Conservation (phyloP, 2,888 invertebrate species). For the Leptopilina myrica region DNA sequence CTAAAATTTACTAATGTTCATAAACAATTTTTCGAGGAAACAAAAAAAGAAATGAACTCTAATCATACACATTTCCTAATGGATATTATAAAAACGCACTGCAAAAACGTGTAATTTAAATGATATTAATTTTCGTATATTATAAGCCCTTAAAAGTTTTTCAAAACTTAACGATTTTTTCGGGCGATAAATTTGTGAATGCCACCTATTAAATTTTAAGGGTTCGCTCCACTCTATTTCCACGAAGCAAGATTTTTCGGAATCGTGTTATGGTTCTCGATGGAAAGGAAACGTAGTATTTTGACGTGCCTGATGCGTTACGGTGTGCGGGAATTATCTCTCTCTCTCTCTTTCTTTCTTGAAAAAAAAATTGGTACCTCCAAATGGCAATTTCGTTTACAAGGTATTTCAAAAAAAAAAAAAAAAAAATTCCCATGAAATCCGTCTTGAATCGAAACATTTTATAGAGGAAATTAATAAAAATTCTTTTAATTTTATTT, state of each 20-base stretch:
- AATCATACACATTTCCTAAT: too few relatives aligned
- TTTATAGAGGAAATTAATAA: neutral
- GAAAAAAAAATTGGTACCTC: constrained; percentile 64
- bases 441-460: neutral
- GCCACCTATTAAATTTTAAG: constrained; percentile 22
- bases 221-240: constrained; percentile 14
- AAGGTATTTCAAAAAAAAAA: constrained; percentile 46
- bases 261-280: constrained; percentile 23
- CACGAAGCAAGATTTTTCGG: constrained; percentile 32
- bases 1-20: too few relatives aligned
- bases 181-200: constrained; percentile 21
- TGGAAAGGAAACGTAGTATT: constrained; percentile 40
- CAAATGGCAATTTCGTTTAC: constrained; percentile 62
- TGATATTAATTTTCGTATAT: neutral
- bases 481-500: neutral
- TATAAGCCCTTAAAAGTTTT: neutral
- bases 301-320: constrained; percentile 62
- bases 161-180: neutral
- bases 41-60: too few relatives aligned
- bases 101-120: too few relatives aligned
- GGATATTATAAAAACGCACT: too few relatives aligned
- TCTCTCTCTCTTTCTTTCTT: constrained; percentile 43
- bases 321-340: constrained; percentile 63
- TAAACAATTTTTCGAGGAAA: too few relatives aligned
- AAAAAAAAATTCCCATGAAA: neutral